phyloP scores from a whole-genome alignment of 2,888 invertebrate genomes.

The Ormyrus pomaceus region DNA sequence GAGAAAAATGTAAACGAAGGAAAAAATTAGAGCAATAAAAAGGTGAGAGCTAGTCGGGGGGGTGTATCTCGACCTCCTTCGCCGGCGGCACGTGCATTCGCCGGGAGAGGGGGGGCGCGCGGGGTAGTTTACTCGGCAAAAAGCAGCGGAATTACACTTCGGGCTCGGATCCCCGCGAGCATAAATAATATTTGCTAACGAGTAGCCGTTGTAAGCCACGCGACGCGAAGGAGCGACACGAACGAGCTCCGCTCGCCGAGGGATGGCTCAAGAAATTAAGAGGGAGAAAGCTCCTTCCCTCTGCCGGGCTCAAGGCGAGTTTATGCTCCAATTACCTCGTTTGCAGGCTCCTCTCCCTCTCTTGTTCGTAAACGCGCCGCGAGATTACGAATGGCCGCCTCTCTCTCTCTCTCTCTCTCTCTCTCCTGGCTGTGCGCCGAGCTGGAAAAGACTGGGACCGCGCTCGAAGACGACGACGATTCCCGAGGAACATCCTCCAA shows the following conservation, averaged over 20 bases:
- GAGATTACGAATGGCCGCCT: neutral
- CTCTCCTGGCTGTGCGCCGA: neutral
- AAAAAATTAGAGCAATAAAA: too few relatives aligned
- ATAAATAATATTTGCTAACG: conserved; percentile 70
- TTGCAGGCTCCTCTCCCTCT: conserved; percentile 59
- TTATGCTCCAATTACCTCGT: conserved; percentile 71
- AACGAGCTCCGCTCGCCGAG: conserved; percentile 42
- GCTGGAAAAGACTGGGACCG: neutral
- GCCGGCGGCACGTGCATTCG: neutral
- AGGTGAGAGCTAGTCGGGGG: too few relatives aligned
- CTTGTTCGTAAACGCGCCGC: too few relatives aligned
- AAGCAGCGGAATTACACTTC: conserved; percentile 63
- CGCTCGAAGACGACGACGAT: neutral
- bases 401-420: conserved; percentile 1
- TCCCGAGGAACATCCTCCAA: neutral
- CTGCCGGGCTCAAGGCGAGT: conserved; percentile 67
- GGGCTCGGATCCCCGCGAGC: conserved; percentile 60
- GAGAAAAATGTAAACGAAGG: too few relatives aligned
- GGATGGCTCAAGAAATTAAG: conserved; percentile 67
- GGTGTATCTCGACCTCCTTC: neutral
- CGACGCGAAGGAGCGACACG: neutral
- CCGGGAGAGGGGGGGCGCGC: neutral
- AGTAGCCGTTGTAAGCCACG: conserved; percentile 64
- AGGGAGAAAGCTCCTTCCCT: conserved; percentile 56
- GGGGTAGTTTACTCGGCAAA: conserved; percentile 22